These are phyloP conservation scores for Paramormyrops hopkinsi DNA, from an alignment of 2,797 vertebrate species.

Conservation along the genomic window DNA sequence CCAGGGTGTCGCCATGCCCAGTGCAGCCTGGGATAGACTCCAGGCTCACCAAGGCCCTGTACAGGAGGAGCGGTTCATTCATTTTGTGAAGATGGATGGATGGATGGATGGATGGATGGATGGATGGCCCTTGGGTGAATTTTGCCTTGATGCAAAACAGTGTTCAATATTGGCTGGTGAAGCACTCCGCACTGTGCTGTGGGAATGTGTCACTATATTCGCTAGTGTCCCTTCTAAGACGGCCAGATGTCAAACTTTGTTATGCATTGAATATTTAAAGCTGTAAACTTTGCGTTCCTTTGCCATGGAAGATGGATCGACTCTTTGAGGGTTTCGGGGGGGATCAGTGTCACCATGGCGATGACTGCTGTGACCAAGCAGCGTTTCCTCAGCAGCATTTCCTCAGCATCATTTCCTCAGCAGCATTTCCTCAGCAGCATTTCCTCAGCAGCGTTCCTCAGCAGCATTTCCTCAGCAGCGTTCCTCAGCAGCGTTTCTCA, in stretches of 20 bases:
- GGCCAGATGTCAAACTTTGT: neutral
- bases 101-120: neutral
- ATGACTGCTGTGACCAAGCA: neutral
- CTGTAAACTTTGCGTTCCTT: neutral
- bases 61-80: neutral
- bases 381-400: neutral
- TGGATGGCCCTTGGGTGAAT: neutral
- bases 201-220: neutral
- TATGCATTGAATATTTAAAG: neutral
- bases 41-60: neutral
- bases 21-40: neutral
- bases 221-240: neutral
- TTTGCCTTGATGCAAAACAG: neutral
- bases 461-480: too few species aligned
- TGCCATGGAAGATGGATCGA: neutral
- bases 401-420: too few species aligned
- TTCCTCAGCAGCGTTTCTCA: too few species aligned
- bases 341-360: neutral
- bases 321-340: neutral
- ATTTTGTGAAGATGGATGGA: neutral
- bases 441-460: too few species aligned
- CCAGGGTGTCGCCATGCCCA: neutral
- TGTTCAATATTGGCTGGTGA: neutral
- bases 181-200: neutral
- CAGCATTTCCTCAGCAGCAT: too few species aligned